A percentile compares a stretch with the other conserved stretches of the same genome.
These are phyloP conservation scores for Oscheius sp. DNA, from an alignment of 2,888 invertebrate species.

Conservation along the genomic window DNA sequence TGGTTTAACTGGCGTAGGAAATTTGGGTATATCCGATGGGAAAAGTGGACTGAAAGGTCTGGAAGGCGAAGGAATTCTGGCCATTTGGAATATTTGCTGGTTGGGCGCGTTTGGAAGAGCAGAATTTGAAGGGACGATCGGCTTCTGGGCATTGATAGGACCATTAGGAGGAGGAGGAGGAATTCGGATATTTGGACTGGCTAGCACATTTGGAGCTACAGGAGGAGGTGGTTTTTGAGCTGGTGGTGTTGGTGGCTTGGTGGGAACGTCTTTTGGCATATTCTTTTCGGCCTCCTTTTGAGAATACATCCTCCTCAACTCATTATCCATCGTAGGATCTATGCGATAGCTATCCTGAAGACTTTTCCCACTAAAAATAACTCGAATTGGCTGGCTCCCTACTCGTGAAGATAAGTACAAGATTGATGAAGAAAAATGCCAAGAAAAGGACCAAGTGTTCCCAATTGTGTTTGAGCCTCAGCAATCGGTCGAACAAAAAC, in stretches of 20 bases:
- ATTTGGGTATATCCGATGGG: no score
- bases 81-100: no score
- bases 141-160: no score
- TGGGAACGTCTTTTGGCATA: background rate
- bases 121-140: no score
- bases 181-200: no score
- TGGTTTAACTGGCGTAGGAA: no score
- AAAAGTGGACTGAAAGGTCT: no score
- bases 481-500: slow-evolving; percentile 54
- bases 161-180: no score
- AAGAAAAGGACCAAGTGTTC: slow-evolving; percentile 40
- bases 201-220: no score
- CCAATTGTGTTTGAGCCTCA: slow-evolving; percentile 40
- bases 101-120: no score
- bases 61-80: no score
- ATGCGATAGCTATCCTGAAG: slow-evolving; percentile 48
- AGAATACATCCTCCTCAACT: slow-evolving; percentile 50
- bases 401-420: slow-evolving; percentile 46
- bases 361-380: background rate
- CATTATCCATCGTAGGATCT: slow-evolving; percentile 41
- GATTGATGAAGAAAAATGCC: slow-evolving; percentile 49
- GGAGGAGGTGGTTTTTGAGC: no score
- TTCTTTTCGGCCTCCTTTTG: slow-evolving; percentile 39
- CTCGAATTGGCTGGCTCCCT: background rate
- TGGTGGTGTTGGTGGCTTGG: background rate